Conservation (phyloP, 2,113 vertebrate species). For the Petroica traversi region DNA sequence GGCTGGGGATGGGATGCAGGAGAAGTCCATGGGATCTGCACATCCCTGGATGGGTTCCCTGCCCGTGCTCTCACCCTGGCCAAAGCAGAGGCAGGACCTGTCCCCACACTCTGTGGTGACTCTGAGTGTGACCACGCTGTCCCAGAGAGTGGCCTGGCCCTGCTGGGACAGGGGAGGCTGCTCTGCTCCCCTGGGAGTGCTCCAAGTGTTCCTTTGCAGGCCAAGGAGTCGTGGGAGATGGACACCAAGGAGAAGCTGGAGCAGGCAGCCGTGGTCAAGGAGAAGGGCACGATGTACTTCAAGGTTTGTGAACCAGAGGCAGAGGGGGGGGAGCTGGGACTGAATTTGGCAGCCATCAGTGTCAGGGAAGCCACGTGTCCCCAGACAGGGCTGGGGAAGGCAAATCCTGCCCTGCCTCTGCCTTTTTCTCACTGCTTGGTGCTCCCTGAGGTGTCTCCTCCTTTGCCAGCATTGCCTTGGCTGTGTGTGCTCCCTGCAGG, state of each 20-base stretch:
- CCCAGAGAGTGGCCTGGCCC: not conserved
- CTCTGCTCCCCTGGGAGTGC: not conserved
- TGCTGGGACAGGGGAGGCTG: not conserved
- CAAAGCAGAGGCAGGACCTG: not conserved
- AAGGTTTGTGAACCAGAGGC: slow-evolving; percentile 77
- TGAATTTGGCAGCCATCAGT: not conserved
- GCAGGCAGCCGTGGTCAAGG: slow-evolving; percentile 82
- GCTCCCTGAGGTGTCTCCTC: not conserved
- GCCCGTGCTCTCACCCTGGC: not conserved
- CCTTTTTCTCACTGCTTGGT: not conserved
- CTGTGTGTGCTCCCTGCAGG: not conserved
- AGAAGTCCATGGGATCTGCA: not conserved
- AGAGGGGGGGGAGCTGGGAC: not conserved
- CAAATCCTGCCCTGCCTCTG: not conserved
- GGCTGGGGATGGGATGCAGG: not conserved
- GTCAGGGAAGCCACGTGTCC: not conserved
- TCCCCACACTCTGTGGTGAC: not conserved
- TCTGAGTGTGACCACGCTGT: not conserved
- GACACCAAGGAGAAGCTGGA: slow-evolving; percentile 91
- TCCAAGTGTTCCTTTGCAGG: slow-evolving; percentile 72
- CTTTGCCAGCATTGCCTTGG: not conserved
- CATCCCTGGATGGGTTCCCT: not conserved
- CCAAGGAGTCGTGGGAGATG: slow-evolving; percentile 98
- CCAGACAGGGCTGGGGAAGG: not conserved
- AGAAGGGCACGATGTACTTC: slow-evolving; percentile 94